Conservation (phyloP, 2,888 invertebrate species). For the Tanaodytes sp. region DNA sequence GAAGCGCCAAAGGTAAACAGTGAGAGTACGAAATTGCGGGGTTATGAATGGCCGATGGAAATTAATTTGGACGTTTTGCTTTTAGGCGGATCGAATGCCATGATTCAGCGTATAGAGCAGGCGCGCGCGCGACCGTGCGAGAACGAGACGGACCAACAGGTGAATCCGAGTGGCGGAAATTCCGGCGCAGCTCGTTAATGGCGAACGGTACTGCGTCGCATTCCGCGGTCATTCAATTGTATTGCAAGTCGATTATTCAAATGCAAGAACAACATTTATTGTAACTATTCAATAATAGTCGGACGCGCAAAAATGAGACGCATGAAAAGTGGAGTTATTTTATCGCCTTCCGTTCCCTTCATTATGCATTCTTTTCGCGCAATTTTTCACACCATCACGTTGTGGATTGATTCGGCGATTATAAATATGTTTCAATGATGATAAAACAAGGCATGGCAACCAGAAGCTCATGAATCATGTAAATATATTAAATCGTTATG, state of each 20-base stretch:
- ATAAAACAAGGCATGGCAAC: too few species aligned
- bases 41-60: slow-evolving; percentile 6
- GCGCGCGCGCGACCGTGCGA: too few species aligned
- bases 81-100: slow-evolving; percentile 5
- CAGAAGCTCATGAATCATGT: too few species aligned
- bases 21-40: too few species aligned
- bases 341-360: too few species aligned
- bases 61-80: neutral
- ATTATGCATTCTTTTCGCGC: too few species aligned
- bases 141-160: slow-evolving; percentile 8
- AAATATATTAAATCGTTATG: too few species aligned
- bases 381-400: too few species aligned
- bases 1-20: too few species aligned
- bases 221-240: slow-evolving; percentile 22
- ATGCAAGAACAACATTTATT: slow-evolving; percentile 3
- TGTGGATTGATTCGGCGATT: too few species aligned
- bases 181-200: slow-evolving; percentile 26
- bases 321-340: neutral
- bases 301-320: slow-evolving; percentile 11
- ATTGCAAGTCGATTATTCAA: slow-evolving; percentile 27
- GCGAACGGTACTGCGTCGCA: slow-evolving; percentile 25
- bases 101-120: slow-evolving; percentile 7
- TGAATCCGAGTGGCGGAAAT: slow-evolving; percentile 19
- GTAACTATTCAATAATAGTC: slow-evolving; percentile 5
- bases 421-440: too few species aligned